Evolutionary conservation across 2,797 vertebrate species (phyloP).

Genomic region (Spinibarbus caldwelli): DNA sequence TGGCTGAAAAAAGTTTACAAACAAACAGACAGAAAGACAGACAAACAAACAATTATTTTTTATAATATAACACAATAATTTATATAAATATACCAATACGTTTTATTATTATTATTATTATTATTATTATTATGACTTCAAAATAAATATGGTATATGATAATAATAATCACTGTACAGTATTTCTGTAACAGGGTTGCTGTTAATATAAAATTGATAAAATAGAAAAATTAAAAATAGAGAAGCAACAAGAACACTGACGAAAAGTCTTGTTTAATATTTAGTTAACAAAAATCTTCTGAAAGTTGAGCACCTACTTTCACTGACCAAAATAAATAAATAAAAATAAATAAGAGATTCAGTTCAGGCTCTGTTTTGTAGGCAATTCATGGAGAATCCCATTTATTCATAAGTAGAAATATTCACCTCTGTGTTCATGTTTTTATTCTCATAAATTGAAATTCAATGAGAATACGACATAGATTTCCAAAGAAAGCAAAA

Average conservation of each 20-base stretch:
- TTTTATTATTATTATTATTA: background rate
- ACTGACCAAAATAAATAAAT: background rate
- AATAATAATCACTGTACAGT: background rate
- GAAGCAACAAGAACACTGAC: background rate
- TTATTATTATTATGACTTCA: background rate
- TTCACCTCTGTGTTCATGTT: background rate
- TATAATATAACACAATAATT: background rate
- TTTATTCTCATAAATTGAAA: conserved; percentile 9
- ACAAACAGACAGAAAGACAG: background rate
- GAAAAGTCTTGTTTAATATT: background rate
- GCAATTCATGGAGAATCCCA: background rate
- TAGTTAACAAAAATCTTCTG: background rate
- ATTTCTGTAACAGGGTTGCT: background rate
- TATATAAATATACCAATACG: background rate
- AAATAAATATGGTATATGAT: background rate
- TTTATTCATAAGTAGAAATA: background rate
- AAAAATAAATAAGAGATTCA: background rate
- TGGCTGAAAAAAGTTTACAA: background rate
- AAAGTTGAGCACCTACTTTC: background rate
- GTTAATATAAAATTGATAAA: background rate
- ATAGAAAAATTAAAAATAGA: background rate
- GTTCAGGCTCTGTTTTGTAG: background rate
- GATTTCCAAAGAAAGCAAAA: conserved; percentile 19
- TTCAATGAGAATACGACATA: background rate
- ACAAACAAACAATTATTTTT: background rate